Base-by-base conservation (phyloP, 2,113 vertebrate genomes). In the Pardalotus punctatus region DNA sequence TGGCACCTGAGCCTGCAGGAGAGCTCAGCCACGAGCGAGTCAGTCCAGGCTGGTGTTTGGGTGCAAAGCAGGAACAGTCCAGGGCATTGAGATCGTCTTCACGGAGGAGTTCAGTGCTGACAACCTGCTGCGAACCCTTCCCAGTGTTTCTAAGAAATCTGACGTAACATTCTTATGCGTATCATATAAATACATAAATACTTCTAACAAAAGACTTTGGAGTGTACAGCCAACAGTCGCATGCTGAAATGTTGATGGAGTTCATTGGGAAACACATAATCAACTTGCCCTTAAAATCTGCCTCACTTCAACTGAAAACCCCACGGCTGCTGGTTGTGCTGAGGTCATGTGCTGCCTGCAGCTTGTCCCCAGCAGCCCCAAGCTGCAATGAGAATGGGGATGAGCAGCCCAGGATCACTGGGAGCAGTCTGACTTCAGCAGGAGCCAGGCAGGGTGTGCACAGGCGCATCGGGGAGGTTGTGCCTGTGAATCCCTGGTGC, bases 131-230 rank as follows among this genome's bases (percentile, higher is more conserved):
- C 47, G 60, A 86, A 31, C 33, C 36, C 33, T 73, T 70, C 47
- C 22, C 90, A 51, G 72, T 53, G 72, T 79, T 94, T 64, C 53
- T 78, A 40, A n/a, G 47, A 88, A 74, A 57, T 33, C 19, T 14
- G 20, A 80, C 82, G 58, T 64, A 43, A 67, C 38, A 31, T 80
- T 90, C 64, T 69, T 62, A 51, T 21, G 47, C 33, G 42, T 82
- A 5, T 21, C 22, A n/a, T 66, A 95, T 93, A 95, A 96, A 96
- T 93, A 95, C 20, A 95, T 91, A 94, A 94, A 95, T 94, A 94
- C 48, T 88, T 94, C 25, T 47, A 48, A 90, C 31, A 70, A 31
- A 62, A 83, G 10, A 9, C n/a, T 86, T 64, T 20, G 43, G 69
- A 28, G 45, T 2, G 14, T 35, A n/a, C 38, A 67, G 40, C 42